phyloP scores from a whole-genome alignment of 2,888 invertebrate species.

The Caenorhabditis plicata region DNA sequence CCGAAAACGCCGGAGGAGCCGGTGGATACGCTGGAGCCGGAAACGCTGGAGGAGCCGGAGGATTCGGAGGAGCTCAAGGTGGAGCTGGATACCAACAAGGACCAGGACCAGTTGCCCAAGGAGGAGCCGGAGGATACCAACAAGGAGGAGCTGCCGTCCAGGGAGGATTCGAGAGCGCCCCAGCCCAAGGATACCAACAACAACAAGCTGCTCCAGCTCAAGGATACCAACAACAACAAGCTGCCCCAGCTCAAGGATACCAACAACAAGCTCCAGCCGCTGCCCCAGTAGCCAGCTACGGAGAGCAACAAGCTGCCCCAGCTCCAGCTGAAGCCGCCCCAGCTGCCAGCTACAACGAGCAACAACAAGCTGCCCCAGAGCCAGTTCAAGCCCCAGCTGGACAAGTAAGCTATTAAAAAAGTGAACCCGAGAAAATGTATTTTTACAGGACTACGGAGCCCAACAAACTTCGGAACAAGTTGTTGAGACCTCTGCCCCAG shows the following conservation, averaged over 20 bases:
- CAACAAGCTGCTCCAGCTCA: background rate
- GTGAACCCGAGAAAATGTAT: background rate
- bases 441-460: background rate
- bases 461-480: slow-evolving; percentile 5
- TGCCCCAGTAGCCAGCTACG: background rate
- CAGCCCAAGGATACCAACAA: slow-evolving; percentile 2
- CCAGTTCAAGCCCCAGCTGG: slow-evolving; percentile 1
- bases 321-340: slow-evolving; percentile 4
- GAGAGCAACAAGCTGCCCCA: slow-evolving; percentile 2
- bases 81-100: slow-evolving; percentile 1
- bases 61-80: background rate
- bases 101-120: slow-evolving; percentile 1
- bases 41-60: slow-evolving; percentile 9
- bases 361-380: slow-evolving; percentile 1
- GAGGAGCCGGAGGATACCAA: slow-evolving; percentile 1
- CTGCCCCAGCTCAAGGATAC: background rate
- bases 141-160: background rate
- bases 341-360: background rate
- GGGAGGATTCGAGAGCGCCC: slow-evolving; percentile 3
- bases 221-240: background rate
- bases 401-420: no score
- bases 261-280: slow-evolving; percentile 5
- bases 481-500: slow-evolving; percentile 9
- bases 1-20: slow-evolving; percentile 7
- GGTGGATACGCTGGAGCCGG: slow-evolving; percentile 20